Evolutionary conservation across 23 tunicate species (phyloP).

Genomic region (Halocynthia aurantium): DNA sequence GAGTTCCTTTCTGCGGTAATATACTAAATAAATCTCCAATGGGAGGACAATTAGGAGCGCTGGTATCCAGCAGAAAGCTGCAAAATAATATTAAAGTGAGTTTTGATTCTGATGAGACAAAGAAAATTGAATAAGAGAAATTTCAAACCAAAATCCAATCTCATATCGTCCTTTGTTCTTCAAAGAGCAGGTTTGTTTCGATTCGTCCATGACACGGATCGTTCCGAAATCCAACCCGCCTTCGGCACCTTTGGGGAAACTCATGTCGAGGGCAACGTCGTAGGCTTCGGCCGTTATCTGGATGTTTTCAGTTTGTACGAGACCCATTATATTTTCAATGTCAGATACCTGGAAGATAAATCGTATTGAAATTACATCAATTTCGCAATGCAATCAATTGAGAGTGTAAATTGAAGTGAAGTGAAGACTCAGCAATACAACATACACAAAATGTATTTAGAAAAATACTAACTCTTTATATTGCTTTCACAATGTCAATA

Average conservation of each 20-base stretch:
- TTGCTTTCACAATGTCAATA: too few relatives aligned
- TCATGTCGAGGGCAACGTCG: conserved; percentile 98
- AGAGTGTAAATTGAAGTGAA: too few relatives aligned
- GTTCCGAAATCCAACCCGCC: conserved; percentile 97
- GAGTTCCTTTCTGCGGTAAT: conserved; percentile 82
- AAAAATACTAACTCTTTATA: too few relatives aligned
- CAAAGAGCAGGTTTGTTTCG: conserved; percentile 90
- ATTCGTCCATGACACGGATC: conserved; percentile 86
- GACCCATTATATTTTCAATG: conserved; percentile 88
- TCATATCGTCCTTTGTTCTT: conserved; percentile 98
- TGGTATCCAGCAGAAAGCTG: conserved; percentile 65
- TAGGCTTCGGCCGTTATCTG: conserved; percentile 94
- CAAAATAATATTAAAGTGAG: not conserved
- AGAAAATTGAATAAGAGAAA: not conserved
- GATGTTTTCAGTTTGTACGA: conserved; percentile 88
- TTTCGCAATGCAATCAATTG: too few relatives aligned
- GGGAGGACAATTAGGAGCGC: conserved; percentile 59
- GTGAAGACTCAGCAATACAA: too few relatives aligned
- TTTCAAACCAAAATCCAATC: conserved; percentile 75
- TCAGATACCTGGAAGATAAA: conserved; percentile 57
- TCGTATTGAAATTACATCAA: too few relatives aligned
- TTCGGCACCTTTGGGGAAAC: conserved; percentile 97
- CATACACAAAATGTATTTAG: too few relatives aligned
- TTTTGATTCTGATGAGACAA: not conserved
- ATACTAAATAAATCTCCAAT: conserved; percentile 79